Percentiles rank a stretch among this genome's conserved stretches.
These are phyloP conservation scores for Tineola bisselliella DNA, from an alignment of 2,888 invertebrate species.

Conservation along the genomic window DNA sequence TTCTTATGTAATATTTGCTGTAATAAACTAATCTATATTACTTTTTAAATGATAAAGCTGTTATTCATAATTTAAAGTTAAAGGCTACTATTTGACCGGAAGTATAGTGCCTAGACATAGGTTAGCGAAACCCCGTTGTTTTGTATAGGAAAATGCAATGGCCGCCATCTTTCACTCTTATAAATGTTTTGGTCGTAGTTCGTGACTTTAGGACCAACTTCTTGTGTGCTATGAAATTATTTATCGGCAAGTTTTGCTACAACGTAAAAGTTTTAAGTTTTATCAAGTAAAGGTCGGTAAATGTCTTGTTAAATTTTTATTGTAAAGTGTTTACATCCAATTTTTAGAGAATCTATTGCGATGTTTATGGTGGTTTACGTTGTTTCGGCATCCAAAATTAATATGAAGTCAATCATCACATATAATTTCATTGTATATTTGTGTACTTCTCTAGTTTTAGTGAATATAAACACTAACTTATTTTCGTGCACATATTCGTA, in stretches of 20 bases:
- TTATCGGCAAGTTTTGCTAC: constrained; percentile 52
- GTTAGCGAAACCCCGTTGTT: constrained; percentile 70
- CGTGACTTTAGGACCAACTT: constrained; percentile 56
- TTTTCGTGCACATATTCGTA: constrained; percentile 42
- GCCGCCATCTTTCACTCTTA: constrained; percentile 87
- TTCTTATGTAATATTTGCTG: neutral
- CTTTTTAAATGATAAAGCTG: neutral
- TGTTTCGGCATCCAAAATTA: neutral
- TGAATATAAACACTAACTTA: constrained; percentile 48
- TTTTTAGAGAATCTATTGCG: constrained; percentile 64
- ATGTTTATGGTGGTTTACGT: constrained; percentile 43
- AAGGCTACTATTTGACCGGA: constrained; percentile 39
- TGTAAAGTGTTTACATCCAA: constrained; percentile 80
- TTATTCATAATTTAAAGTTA: neutral
- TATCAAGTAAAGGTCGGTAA: constrained; percentile 48
- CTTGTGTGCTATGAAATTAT: constrained; percentile 57
- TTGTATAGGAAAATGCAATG: constrained; percentile 85
- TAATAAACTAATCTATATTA: neutral
- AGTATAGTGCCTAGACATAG: constrained; percentile 37
- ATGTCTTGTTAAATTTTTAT: constrained; percentile 39
- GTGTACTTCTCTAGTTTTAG: neutral
- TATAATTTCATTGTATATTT: neutral
- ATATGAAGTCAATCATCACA: neutral
- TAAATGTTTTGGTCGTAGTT: constrained; percentile 78
- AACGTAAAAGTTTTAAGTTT: constrained; percentile 44